phyloP scores from a whole-genome alignment of 1,140 invertebrate genomes.

The Heliothis subflexa region DNA sequence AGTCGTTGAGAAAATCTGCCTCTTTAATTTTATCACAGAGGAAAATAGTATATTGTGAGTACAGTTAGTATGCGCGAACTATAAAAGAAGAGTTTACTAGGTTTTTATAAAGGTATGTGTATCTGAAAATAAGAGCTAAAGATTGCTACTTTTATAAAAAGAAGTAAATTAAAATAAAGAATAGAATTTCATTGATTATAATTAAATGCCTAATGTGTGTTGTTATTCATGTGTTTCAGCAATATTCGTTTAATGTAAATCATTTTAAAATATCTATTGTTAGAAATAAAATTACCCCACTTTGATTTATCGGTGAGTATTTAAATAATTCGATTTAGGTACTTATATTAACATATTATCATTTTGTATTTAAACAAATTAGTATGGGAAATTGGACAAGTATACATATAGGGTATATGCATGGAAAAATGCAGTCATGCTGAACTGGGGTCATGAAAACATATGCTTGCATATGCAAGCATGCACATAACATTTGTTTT shows the following conservation, averaged over 20 bases:
- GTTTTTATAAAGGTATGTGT: not conserved
- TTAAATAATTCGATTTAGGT: not conserved
- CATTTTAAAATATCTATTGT: too few relatives aligned
- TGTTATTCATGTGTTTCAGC: too few relatives aligned
- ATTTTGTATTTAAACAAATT: not conserved
- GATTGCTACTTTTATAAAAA: too few relatives aligned
- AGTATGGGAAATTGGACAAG: not conserved
- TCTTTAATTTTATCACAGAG: too few relatives aligned
- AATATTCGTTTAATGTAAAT: too few relatives aligned
- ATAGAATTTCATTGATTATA: not conserved
- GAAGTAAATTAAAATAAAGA: not conserved
- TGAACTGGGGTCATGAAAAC: not conserved
- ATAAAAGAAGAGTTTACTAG: not conserved
- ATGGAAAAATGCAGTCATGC: constrained; percentile 32
- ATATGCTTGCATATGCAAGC: constrained; percentile 10
- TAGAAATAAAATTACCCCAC: too few relatives aligned
- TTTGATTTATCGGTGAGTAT: not conserved
- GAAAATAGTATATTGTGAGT: too few relatives aligned
- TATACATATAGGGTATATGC: constrained; percentile 1
- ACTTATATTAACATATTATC: not conserved
- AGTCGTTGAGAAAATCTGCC: too few relatives aligned
- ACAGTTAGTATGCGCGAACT: not conserved
- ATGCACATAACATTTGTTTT: constrained; percentile 22
- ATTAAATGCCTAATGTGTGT: not conserved
- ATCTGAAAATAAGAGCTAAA: too few relatives aligned